Conservation (phyloP, 2,113 vertebrate species). For the Sander lucioperca region DNA sequence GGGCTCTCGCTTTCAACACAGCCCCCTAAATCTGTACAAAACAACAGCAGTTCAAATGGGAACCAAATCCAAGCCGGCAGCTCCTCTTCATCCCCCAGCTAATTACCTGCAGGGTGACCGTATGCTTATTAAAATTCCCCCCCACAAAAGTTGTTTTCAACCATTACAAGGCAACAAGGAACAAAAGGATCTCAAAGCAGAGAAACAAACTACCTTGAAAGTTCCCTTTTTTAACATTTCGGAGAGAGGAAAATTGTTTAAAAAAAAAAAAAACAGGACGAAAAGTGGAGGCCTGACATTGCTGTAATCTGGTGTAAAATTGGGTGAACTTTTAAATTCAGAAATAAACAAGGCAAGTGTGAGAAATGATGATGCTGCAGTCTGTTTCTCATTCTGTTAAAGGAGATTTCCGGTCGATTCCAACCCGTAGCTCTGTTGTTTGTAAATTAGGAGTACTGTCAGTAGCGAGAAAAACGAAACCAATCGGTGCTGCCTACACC, state of each 20-base stretch:
- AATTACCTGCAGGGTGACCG: slow-evolving; percentile 80
- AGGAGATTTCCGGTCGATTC: too few relatives aligned
- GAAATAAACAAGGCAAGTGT: slow-evolving; percentile 65
- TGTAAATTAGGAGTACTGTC: too few relatives aligned
- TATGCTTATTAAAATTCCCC: slow-evolving; percentile 77
- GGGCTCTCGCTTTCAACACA: slow-evolving; percentile 73
- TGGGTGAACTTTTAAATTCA: slow-evolving; percentile 65
- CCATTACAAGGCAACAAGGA: slow-evolving; percentile 48
- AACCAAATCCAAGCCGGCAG: slow-evolving; percentile 64
- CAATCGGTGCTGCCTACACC: too few relatives aligned
- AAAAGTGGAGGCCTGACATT: slow-evolving; percentile 53
- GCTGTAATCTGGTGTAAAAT: slow-evolving; percentile 73
- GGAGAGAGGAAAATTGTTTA: slow-evolving; percentile 20
- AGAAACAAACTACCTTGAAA: slow-evolving; percentile 63
- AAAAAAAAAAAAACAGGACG: slow-evolving; percentile 36
- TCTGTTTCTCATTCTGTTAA: slow-evolving; percentile 45
- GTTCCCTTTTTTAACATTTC: slow-evolving; percentile 39
- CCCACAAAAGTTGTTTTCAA: slow-evolving; percentile 68
- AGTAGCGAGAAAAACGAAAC: too few relatives aligned
- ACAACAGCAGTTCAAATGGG: slow-evolving; percentile 75
- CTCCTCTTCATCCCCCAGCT: slow-evolving; percentile 74
- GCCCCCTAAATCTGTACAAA: slow-evolving; percentile 61
- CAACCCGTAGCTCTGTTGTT: too few relatives aligned
- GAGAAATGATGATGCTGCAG: slow-evolving; percentile 65
- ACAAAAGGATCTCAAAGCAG: slow-evolving; percentile 48